A percentile compares a stretch with the other conserved stretches of the same genome.
phyloP scores from a whole-genome alignment of 1,140 invertebrate genomes.

The Tetragnatha versicolor region DNA sequence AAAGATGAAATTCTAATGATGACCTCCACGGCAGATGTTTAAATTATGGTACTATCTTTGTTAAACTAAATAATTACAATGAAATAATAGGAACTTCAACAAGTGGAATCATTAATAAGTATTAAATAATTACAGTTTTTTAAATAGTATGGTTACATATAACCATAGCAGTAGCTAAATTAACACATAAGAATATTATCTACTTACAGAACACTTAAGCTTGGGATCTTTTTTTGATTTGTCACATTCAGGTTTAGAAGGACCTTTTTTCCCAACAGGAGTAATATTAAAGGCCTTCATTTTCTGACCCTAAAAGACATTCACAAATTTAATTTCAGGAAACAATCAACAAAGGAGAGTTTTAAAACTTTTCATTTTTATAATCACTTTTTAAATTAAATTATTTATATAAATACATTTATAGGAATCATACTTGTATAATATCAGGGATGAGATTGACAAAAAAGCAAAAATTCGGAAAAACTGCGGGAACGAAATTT shows the following conservation, averaged over 20 bases:
- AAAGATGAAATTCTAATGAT: no score
- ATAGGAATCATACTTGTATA: no score
- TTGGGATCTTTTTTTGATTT: slow-evolving; percentile 81
- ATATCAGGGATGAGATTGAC: background rate
- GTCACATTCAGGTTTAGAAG: slow-evolving; percentile 84
- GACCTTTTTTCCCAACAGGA: slow-evolving; percentile 77
- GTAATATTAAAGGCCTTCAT: slow-evolving; percentile 83
- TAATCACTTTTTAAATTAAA: background rate
- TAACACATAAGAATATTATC: no score
- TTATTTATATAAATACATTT: background rate
- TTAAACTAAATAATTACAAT: no score
- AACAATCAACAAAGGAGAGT: background rate
- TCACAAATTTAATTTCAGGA: background rate
- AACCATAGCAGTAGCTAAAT: no score
- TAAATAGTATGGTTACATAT: no score
- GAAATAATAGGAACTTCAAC: no score
- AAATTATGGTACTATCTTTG: no score
- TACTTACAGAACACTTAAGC: slow-evolving; percentile 31
- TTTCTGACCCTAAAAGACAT: slow-evolving; percentile 64
- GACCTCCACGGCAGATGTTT: no score
- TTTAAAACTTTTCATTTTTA: background rate
- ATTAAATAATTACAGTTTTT: no score
- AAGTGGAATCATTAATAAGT: no score
- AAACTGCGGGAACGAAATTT: background rate
- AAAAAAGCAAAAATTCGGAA: background rate